These are phyloP conservation scores for Tragopan temminckii DNA, from an alignment of 2,797 vertebrate genomes.

Conservation along the genomic window DNA sequence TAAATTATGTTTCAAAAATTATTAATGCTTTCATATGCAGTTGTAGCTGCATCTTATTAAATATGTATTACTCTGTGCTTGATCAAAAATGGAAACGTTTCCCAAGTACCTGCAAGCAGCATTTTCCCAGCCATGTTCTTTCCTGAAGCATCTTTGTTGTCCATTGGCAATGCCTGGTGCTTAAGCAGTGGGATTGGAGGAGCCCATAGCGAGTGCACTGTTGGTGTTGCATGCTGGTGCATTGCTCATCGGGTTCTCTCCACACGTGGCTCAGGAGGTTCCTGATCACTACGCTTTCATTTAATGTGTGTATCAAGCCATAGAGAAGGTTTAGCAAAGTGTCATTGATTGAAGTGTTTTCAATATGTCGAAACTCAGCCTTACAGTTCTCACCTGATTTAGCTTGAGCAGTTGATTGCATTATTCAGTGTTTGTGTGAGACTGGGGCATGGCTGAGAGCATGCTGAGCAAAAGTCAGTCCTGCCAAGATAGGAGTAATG, in stretches of 20 bases:
- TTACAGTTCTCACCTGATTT: constrained; percentile 63
- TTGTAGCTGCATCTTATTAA: background rate
- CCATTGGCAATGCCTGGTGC: fast-evolving
- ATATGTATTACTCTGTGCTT: background rate
- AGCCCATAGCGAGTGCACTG: fast-evolving
- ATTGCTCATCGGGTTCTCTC: background rate
- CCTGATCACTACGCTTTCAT: constrained; percentile 47
- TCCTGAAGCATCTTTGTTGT: background rate
- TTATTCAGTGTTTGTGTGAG: constrained; percentile 65
- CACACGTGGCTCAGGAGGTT: constrained; percentile 13
- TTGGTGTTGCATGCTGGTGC: background rate
- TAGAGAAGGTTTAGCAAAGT: constrained; percentile 46
- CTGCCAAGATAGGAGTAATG: constrained; percentile 47
- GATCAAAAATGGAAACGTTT: background rate
- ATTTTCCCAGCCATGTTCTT: background rate
- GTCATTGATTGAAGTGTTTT: constrained; percentile 73
- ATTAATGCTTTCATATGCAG: background rate
- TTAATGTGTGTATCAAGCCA: constrained; percentile 41
- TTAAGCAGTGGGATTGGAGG: background rate
- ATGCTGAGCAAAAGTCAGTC: constrained; percentile 67
- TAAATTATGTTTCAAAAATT: background rate
- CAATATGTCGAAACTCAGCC: constrained; percentile 48
- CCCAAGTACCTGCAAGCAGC: background rate
- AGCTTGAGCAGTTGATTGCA: constrained; percentile 61
- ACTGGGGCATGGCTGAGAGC: constrained; percentile 58